A percentile compares a stretch with the other conserved stretches of the same genome.
Conservation (phyloP, 2,113 vertebrate genomes). For the Alexandromys fortis region DNA sequence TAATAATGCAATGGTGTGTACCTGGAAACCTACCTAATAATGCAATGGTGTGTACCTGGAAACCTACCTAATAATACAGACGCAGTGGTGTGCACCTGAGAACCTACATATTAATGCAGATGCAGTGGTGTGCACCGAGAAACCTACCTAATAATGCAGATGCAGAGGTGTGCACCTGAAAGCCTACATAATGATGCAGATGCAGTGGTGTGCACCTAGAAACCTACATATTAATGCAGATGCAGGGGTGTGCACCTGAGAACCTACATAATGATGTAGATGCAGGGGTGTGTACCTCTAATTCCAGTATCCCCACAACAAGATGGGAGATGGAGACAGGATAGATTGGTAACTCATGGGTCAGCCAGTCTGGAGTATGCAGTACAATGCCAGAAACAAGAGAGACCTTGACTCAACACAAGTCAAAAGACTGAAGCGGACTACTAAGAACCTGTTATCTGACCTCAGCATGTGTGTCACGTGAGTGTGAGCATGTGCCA, state of each 20-base stretch:
- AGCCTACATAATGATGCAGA: not conserved
- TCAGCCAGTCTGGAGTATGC: not conserved
- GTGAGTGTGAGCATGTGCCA: not conserved
- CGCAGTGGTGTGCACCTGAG: too few species aligned
- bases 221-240: too few species aligned
- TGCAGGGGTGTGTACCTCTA: too few species aligned
- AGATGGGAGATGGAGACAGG: not conserved
- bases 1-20: not conserved
- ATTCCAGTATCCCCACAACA: not conserved
- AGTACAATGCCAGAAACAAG: not conserved
- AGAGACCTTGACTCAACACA: not conserved
- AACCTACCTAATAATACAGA: too few species aligned
- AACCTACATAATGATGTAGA: not conserved
- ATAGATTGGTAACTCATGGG: not conserved
- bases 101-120: too few species aligned
- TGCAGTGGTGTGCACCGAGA: too few species aligned
- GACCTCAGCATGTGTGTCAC: not conserved
- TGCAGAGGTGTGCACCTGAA: not conserved
- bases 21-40: not conserved
- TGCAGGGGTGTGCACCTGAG: not conserved
- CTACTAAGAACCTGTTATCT: not conserved
- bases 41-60: too few species aligned
- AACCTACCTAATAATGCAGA: too few species aligned
- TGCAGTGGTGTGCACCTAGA: too few species aligned
- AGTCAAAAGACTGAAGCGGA: not conserved